A percentile compares a stretch with the other conserved stretches of the same genome.
phyloP scores from a whole-genome alignment of 2,888 invertebrate species.

The Lithodes maja region DNA sequence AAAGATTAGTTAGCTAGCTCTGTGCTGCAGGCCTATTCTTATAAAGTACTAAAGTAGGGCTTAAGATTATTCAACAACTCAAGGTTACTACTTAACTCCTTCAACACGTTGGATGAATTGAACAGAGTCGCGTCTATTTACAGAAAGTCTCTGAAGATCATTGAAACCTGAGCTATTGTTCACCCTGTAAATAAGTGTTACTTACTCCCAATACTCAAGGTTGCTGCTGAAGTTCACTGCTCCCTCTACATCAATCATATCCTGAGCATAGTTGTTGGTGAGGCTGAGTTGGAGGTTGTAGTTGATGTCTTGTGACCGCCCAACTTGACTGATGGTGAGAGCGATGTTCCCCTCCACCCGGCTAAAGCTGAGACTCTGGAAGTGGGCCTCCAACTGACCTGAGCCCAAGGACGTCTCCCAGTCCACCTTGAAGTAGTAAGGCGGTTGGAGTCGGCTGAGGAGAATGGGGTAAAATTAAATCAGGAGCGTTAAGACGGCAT shows the following conservation, averaged over 20 bases:
- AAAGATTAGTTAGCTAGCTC: too few relatives aligned
- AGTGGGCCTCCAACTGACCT: constrained; percentile 32
- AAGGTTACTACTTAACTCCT: too few relatives aligned
- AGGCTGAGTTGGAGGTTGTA: constrained; percentile 41
- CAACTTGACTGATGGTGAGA: constrained; percentile 15
- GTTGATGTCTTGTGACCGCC: constrained; percentile 17
- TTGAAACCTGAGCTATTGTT: background rate
- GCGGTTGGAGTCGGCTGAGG: constrained; percentile 3
- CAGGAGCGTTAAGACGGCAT: background rate
- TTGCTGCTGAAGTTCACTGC: constrained; percentile 47
- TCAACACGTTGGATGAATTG: too few relatives aligned
- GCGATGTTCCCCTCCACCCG: constrained; percentile 33
- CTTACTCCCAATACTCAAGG: constrained; percentile 57
- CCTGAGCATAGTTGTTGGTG: constrained; percentile 29
- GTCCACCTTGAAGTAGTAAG: constrained; percentile 42
- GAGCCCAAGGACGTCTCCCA: constrained; percentile 46
- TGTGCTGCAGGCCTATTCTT: too few relatives aligned
- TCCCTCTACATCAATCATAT: constrained; percentile 48
- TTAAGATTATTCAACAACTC: too few relatives aligned
- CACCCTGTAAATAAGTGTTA: background rate
- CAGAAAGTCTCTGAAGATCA: constrained; percentile 1
- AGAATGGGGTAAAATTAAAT: background rate
- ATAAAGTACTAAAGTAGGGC: too few relatives aligned
- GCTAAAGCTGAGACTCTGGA: constrained; percentile 30
- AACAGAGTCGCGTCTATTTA: background rate